Evolutionary conservation across 2,888 invertebrate species (phyloP).

Genomic region (Tupiocoris notatus): DNA sequence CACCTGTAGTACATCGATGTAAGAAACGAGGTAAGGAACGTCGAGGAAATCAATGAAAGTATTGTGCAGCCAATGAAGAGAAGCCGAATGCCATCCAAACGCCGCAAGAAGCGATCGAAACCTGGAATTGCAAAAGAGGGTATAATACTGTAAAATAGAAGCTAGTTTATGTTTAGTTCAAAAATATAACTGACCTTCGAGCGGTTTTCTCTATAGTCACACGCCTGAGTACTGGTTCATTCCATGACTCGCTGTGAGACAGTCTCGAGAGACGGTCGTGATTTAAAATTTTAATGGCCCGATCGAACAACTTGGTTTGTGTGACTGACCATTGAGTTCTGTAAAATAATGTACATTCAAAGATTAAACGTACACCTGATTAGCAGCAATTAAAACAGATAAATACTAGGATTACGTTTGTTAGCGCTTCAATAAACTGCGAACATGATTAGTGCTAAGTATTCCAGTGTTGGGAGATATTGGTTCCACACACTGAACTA

Average conservation of each 20-base stretch:
- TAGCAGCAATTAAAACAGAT: slow-evolving; percentile 50
- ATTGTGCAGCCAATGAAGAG: slow-evolving; percentile 75
- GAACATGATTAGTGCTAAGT: too few species aligned
- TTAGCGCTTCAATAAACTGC: too few species aligned
- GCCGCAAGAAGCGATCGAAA: slow-evolving; percentile 55
- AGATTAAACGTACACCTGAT: too few species aligned
- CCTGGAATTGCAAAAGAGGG: background rate
- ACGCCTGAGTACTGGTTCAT: slow-evolving; percentile 69
- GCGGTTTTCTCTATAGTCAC: slow-evolving; percentile 70
- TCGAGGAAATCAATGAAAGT: slow-evolving; percentile 65
- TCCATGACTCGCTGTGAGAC: slow-evolving; percentile 60
- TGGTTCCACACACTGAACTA: too few species aligned
- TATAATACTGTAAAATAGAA: too few species aligned
- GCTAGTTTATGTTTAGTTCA: too few species aligned
- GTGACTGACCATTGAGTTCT: slow-evolving; percentile 64
- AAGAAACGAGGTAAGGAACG: slow-evolving; percentile 64
- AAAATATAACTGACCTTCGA: slow-evolving; percentile 54
- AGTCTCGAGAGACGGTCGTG: slow-evolving; percentile 66
- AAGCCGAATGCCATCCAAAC: slow-evolving; percentile 69
- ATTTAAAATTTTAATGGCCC: slow-evolving; percentile 65
- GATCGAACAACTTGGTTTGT: slow-evolving; percentile 66
- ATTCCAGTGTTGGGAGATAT: too few species aligned
- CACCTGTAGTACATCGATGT: slow-evolving; percentile 75
- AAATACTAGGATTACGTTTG: too few species aligned
- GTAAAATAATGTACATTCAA: too few species aligned